phyloP scores from a whole-genome alignment of 2,797 vertebrate species.

The Capromys pilorides region DNA sequence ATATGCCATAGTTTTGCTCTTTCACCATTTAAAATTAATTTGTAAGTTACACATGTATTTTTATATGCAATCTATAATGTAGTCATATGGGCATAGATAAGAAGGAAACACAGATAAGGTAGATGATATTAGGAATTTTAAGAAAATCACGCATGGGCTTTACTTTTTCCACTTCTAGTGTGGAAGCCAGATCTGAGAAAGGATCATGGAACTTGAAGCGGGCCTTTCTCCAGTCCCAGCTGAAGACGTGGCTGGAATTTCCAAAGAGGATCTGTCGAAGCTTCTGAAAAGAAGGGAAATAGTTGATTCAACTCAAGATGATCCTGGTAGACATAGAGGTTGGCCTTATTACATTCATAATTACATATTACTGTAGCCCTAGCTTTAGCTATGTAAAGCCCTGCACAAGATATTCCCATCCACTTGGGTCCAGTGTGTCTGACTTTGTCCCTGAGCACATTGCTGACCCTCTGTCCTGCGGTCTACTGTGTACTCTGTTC shows the following conservation, averaged over 20 bases:
- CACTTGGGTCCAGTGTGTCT: background rate
- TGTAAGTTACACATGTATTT: background rate
- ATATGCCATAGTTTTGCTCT: background rate
- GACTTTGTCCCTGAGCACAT: background rate
- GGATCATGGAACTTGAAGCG: conserved; percentile 88
- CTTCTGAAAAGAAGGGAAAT: conserved; percentile 80
- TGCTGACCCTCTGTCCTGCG: background rate
- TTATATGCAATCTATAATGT: background rate
- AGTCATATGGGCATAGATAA: background rate
- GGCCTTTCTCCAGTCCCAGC: conserved; percentile 88
- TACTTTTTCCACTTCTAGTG: conserved; percentile 89
- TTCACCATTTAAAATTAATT: background rate
- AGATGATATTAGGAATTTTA: background rate
- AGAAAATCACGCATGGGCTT: background rate
- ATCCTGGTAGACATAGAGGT: background rate
- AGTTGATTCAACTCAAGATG: background rate
- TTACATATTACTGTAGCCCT: too few relatives aligned
- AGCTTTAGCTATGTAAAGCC: background rate
- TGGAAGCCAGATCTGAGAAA: conserved; percentile 85
- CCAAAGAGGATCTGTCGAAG: conserved; percentile 89
- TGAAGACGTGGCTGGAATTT: conserved; percentile 83
- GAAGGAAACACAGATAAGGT: background rate
- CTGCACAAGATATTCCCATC: background rate
- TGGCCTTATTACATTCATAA: background rate
- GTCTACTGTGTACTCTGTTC: accelerated